A percentile compares a stretch with the other conserved stretches of the same genome.
Evolutionary conservation across 2,888 invertebrate genomes (phyloP).

Genomic region (Dasysyrphus tricinctus): DNA sequence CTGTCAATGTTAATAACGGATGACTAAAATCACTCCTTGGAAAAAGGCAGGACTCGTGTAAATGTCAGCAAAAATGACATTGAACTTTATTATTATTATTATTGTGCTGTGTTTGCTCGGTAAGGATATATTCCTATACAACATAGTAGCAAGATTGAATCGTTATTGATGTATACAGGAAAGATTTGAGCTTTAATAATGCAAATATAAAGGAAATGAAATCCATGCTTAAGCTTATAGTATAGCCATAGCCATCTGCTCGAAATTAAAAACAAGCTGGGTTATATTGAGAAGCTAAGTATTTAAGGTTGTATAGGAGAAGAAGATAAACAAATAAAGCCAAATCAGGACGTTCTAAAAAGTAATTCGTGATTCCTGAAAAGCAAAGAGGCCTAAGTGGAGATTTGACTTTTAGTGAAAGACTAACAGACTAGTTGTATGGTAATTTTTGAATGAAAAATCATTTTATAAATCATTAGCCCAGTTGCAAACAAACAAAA

Average conservation of each 20-base stretch:
- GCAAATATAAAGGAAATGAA: not conserved
- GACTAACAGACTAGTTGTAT: too few relatives aligned
- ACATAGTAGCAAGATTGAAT: not conserved
- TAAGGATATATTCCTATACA: constrained; percentile 1
- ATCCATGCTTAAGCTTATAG: not conserved
- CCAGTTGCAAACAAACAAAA: too few relatives aligned
- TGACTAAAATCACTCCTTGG: constrained; percentile 35
- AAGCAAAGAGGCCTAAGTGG: not conserved
- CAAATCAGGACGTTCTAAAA: not conserved
- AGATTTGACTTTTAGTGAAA: not conserved
- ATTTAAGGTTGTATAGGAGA: not conserved
- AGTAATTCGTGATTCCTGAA: not conserved
- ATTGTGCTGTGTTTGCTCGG: not conserved
- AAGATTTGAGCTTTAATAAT: not conserved
- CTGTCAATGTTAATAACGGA: constrained; percentile 63
- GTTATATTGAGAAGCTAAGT: not conserved
- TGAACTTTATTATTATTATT: constrained; percentile 32
- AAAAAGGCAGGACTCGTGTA: constrained; percentile 13
- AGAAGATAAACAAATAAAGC: not conserved
- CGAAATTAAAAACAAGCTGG: not conserved
- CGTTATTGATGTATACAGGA: constrained; percentile 8
- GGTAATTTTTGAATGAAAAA: too few relatives aligned
- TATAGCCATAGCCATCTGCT: not conserved
- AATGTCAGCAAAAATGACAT: constrained; percentile 36
- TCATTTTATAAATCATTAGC: too few relatives aligned